Evolutionary conservation across 2,113 vertebrate species (phyloP), one percentile per base, ranked within the genome.

Genomic region (Trematomus loennbergii): DNA sequence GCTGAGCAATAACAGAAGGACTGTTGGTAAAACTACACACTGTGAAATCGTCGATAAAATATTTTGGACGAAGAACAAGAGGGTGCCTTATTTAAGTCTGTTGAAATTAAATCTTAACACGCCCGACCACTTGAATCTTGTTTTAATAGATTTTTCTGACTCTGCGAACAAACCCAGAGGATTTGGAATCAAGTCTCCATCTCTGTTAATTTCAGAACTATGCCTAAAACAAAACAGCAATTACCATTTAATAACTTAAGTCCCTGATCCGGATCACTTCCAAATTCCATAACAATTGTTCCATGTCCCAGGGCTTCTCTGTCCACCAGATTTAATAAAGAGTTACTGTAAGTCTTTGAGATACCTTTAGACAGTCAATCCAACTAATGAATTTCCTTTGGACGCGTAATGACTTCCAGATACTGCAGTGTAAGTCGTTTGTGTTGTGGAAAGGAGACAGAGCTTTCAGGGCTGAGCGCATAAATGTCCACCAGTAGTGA

Each of bases 321-420:
- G 82, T 75, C 76, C 67, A 63, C 36, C 79, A 59, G 70, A 81
- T 85, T 81, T 65, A 79, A 88, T 85, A 83, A 81, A 66, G 50
- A 52, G 48, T 71, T 52, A 68, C 50, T 60, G 22, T 63, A 52
- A 85, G 72, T 68, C 75, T 81, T 45, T 48, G 12, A 73, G 72
- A 82, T 81, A 66, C 60, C 63, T 79, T 57, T 45, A 83, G 69
- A 85, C 77, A 72, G 69, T 70, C 62, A 72, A 65, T 75, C 53
- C 40, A 65, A 54, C 75, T 89, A 89, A 90, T 87, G 77, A 72
- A 87, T 88, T 81, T 72, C 55, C 12, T 79, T 72, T 65, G 71
- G 33, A 46, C 45, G 67, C 67, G 5, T 69, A 85, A 87, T 78
- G n/a, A 72, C 75, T 70, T 72, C 73, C 62, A 78, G 69, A 84